A percentile compares a stretch with the other conserved stretches of the same genome.
Conservation (phyloP, 2,797 vertebrate genomes). For the Phoxinus dragarum region DNA sequence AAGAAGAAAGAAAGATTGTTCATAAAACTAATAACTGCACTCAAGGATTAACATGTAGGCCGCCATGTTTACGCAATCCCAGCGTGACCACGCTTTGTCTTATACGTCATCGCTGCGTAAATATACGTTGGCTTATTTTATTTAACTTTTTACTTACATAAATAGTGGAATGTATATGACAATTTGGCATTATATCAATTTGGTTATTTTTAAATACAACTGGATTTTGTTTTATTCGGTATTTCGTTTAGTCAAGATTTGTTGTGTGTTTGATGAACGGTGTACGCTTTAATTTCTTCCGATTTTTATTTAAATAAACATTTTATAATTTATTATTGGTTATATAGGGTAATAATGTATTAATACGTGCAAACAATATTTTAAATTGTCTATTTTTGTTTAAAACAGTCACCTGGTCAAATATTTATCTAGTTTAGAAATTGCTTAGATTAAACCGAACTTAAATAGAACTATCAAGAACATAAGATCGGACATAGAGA, state of each 20-base stretch:
- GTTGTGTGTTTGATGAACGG: not conserved
- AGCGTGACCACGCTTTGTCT: not conserved
- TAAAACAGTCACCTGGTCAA: not conserved
- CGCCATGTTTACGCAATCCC: conserved; percentile 77
- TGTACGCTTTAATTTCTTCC: no score
- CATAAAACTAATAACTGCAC: not conserved
- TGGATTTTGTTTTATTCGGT: not conserved
- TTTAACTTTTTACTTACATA: not conserved
- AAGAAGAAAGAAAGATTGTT: not conserved
- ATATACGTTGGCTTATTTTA: not conserved
- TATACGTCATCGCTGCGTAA: not conserved
- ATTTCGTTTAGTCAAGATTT: not conserved
- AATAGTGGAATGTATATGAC: not conserved
- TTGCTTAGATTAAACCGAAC: not conserved
- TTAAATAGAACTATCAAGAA: not conserved
- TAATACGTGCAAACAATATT: not conserved
- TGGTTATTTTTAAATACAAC: not conserved
- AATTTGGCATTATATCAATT: no score
- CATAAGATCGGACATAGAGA: not conserved
- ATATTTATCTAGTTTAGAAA: not conserved
- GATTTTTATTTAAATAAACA: not conserved
- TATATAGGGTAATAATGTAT: not conserved
- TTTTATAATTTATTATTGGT: not conserved
- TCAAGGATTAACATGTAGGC: conserved; percentile 57
- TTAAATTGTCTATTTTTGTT: not conserved